phyloP scores from a whole-genome alignment of 2,888 invertebrate genomes.

The Hypomecis punctinalis region DNA sequence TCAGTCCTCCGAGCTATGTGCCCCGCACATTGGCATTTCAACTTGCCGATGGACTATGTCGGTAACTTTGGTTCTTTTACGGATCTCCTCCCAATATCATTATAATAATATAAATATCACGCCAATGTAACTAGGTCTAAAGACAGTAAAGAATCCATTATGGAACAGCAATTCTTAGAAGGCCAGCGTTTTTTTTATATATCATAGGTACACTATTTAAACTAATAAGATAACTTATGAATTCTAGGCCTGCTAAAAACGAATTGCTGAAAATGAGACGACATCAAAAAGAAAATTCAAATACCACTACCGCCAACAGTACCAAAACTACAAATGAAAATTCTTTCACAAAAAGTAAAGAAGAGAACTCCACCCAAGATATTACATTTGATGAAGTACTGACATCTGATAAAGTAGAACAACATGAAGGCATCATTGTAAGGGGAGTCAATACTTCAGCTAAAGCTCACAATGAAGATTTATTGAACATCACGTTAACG shows the following conservation, averaged over 20 bases:
- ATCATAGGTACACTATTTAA: background rate
- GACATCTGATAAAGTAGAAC: conserved; percentile 44
- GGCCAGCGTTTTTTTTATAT: no score
- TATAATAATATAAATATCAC: no score
- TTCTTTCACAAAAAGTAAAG: background rate
- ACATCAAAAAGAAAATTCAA: conserved; percentile 39
- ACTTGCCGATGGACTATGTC: no score
- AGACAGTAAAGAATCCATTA: no score
- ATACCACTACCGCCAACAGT: conserved; percentile 17
- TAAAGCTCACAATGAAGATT: background rate
- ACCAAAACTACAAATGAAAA: conserved; percentile 2
- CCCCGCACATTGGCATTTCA: no score
- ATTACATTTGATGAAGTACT: conserved; percentile 4
- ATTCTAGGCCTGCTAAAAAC: conserved; percentile 61
- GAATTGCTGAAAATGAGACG: conserved; percentile 54
- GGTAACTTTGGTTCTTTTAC: no score
- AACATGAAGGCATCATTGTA: conserved; percentile 52
- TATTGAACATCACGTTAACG: background rate
- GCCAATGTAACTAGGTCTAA: no score
- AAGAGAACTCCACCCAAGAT: background rate
- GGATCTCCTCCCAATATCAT: no score
- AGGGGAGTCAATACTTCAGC: conserved; percentile 43
- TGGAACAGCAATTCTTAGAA: no score
- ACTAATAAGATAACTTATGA: background rate
- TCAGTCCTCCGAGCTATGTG: no score